phyloP scores from a whole-genome alignment of 2,888 invertebrate genomes.

The Drosophila birchii region DNA sequence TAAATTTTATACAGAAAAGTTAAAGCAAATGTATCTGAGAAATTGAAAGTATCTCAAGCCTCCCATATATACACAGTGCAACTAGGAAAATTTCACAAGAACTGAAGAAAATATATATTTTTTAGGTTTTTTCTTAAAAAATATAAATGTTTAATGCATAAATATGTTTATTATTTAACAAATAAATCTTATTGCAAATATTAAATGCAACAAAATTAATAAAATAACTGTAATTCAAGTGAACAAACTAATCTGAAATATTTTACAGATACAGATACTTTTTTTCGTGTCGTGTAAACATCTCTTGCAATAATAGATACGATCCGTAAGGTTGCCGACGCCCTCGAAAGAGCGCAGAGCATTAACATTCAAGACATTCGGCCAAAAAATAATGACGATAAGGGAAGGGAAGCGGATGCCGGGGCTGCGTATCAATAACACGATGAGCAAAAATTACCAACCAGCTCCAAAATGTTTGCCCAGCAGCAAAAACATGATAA shows the following conservation, averaged over 20 bases:
- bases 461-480: slow-evolving; percentile 50
- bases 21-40: no score
- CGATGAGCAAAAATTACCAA: slow-evolving; percentile 62
- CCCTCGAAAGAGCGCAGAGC: slow-evolving; percentile 53
- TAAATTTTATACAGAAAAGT: no score
- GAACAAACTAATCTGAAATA: no score
- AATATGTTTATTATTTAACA: no score
- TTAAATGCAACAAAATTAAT: no score
- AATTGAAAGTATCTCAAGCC: no score
- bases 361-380: slow-evolving; percentile 41
- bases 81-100: no score
- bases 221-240: no score
- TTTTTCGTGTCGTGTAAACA: slow-evolving; percentile 1
- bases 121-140: background rate
- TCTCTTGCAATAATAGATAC: slow-evolving; percentile 40
- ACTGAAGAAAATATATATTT: no score
- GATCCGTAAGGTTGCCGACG: slow-evolving; percentile 62
- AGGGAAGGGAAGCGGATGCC: background rate
- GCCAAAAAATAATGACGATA: slow-evolving; percentile 18
- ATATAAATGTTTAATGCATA: background rate
- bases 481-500: slow-evolving; percentile 32
- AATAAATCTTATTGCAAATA: no score
- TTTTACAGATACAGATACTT: no score
- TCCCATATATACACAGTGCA: no score
- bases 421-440: slow-evolving; percentile 55